Evolutionary conservation across 2,888 invertebrate genomes (phyloP), one percentile per base, ranked within the genome.

Genomic region (Caenorhabditis drosophilae): DNA sequence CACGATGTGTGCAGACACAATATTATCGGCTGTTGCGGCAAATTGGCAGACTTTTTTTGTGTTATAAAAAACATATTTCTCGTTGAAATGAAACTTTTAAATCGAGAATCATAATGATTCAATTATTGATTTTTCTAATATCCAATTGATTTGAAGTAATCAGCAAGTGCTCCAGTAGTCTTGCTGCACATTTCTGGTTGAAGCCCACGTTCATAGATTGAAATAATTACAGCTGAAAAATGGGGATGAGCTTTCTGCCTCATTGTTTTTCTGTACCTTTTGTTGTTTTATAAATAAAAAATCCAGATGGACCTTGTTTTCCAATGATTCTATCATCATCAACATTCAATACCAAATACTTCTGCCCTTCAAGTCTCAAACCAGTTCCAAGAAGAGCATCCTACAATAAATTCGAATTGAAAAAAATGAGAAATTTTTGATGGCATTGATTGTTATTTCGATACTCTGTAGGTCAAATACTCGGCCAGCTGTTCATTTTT

Each of bases 161-260:
- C 83, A 16, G 83, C 82, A 18, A 83, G 66, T 7, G 77, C 71
- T 44, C 83, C 83, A 16, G 81, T 72, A 1, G 74, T 71, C 60
- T 79, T 80, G 58, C 77, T 78, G 66, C 83, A 83, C 53, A 69
- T 71, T 64, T 83, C 83, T 4, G 83, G 83, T 49, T 82, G 83
- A 9, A 84, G 72, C 34, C 83, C 83, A 40, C 73, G 76, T 42
- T 80, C 79, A 63, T 83, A 84, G 42, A 83, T 63, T 2, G 79
- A 72, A 25, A 83, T 72, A 41, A 84, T 80, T 45, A 81, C 75
- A 23, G 84, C 83, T 83, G 59, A 38, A 79, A 67, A 15, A 16
- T 15, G 4, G 3, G n/a, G 12, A 36, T 36, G 15, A 36, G 15
- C 12, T 40, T 20, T 18, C 40, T n/a, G 4, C 6, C 11, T n/a